Percentiles rank a stretch among this genome's conserved stretches.
Evolutionary conservation across 2,113 vertebrate genomes (phyloP).

Genomic region (Ramphastos sulfuratus): DNA sequence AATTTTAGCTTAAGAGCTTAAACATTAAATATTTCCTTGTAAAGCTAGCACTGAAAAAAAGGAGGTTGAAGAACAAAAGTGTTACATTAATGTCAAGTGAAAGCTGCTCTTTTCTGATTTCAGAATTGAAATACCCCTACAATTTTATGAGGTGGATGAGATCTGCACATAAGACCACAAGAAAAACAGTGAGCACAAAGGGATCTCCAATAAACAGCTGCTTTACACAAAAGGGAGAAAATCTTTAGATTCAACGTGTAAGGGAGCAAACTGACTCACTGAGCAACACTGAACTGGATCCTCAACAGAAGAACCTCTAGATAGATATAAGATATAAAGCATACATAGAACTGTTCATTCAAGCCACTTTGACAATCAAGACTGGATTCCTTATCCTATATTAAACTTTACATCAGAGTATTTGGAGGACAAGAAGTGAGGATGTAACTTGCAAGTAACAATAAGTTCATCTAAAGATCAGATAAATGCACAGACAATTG

Average conservation of each 20-base stretch:
- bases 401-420: neutral
- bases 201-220: neutral
- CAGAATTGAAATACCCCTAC: neutral
- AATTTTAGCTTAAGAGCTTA: neutral
- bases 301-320: neutral
- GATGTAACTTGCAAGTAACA: neutral
- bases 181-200: neutral
- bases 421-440: neutral
- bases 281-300: neutral
- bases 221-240: neutral
- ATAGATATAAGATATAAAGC: neutral
- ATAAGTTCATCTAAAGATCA: neutral
- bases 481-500: neutral
- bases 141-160: neutral
- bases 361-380: neutral
- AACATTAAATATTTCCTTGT: neutral
- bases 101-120: neutral
- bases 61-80: neutral
- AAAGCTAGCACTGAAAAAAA: neutral
- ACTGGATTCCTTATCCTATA: neutral
- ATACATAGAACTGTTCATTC: neutral
- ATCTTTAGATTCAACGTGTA: neutral
- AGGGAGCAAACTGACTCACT: neutral
- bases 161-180: neutral
- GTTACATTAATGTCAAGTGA: neutral